Base-by-base conservation (phyloP, 2,888 invertebrate genomes). In the Phrixothrix hirtus region DNA sequence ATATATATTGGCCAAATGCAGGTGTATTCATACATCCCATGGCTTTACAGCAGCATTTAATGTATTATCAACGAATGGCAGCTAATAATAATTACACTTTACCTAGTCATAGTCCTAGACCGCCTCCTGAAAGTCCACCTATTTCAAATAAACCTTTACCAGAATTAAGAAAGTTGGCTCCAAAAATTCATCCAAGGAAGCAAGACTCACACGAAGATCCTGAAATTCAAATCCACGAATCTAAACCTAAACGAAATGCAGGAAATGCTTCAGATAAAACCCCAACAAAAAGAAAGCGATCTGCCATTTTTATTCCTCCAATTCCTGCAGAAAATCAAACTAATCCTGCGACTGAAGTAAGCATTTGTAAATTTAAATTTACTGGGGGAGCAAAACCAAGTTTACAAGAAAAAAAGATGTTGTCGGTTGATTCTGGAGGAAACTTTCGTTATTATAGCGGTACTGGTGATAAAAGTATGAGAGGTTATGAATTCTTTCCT, bases 281-380 rank as follows among this genome's bases (percentile, higher is more conserved):
- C 1, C 81, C 83, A 0, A 83, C 84, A 1, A 89, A 89, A 68
- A 77, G 89, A 39, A 89, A 92, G 67, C 81, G 92, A 0, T 88
- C 90, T 0, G 90, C 90, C 0, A 89, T 91, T 59, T 91, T 90
- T 67, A 90, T 91, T 59, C 91, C 91, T 0, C 90, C 91, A 0
- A 85, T 90, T 73, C 88, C 89, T 0, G 78, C 86, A 2, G 88
- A 88, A 64, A 87, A 83, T 62, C 82, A 85, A 3, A 82, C 85
- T 1, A 88, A 88, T 63, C 89, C 90, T 0, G 87, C 89, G 0
- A 88, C 89, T 0, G 90, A 91, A 74, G 93, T 76, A 11, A 75
- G 75, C 56, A 94, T 94, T 68, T 94, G 94, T 72, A 94, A 94
- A 74, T 94, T 94, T 70, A 94, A 94, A 72, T 93, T 94, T 71